Percentiles rank a stretch among this genome's conserved stretches.
These are phyloP conservation scores for Gavia stellata DNA, from an alignment of 2,113 vertebrate species.

Conservation along the genomic window DNA sequence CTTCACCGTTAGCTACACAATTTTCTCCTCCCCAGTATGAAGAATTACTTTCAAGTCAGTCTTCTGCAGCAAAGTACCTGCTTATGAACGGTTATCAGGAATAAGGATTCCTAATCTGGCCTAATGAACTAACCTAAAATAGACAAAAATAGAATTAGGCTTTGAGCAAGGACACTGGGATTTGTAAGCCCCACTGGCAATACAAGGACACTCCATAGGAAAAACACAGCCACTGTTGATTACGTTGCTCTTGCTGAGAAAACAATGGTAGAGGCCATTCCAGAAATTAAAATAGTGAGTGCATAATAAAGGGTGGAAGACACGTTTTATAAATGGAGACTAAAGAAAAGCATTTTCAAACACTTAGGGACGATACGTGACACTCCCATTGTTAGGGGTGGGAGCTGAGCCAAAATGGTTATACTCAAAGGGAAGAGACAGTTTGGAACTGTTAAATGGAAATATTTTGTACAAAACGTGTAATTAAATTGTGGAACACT, in stretches of 20 bases:
- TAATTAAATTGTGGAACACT: constrained; percentile 54
- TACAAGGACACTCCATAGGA: background rate
- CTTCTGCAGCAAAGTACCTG: background rate
- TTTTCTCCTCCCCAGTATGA: background rate
- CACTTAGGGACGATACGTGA: background rate
- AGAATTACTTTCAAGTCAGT: background rate
- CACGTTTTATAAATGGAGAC: background rate
- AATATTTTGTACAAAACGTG: constrained; percentile 60
- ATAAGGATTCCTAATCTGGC: background rate
- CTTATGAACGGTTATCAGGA: background rate
- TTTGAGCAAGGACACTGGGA: background rate
- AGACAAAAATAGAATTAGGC: background rate
- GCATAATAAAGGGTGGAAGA: background rate
- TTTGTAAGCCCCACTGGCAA: background rate
- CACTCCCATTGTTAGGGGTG: constrained; percentile 35
- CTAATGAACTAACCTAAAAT: background rate
- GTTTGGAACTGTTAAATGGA: constrained; percentile 57
- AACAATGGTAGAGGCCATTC: background rate
- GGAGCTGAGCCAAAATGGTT: constrained; percentile 51
- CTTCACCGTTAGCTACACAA: background rate
- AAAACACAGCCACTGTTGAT: background rate
- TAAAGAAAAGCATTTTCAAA: background rate
- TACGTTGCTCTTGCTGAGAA: background rate
- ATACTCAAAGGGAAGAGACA: constrained; percentile 31
- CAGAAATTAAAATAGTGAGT: background rate